These are phyloP conservation scores for Drosophila picticornis DNA, from an alignment of 2,888 invertebrate species.

Conservation along the genomic window DNA sequence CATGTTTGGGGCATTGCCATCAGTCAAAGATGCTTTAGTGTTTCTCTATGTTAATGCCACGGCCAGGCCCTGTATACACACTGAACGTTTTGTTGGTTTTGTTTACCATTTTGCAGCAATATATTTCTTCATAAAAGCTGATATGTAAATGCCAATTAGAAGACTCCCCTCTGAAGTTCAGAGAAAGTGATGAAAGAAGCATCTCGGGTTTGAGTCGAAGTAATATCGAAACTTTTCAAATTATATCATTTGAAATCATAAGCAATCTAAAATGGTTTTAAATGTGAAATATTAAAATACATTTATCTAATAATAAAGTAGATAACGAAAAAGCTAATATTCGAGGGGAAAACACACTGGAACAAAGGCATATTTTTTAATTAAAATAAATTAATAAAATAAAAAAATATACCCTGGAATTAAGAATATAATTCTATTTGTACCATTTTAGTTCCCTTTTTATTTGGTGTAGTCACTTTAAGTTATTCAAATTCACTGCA, in stretches of 20 bases:
- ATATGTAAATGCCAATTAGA: background rate
- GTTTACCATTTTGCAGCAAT: background rate
- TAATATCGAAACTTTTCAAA: too few relatives aligned
- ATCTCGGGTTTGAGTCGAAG: too few relatives aligned
- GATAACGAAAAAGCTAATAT: background rate
- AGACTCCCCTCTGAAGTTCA: background rate
- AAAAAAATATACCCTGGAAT: too few relatives aligned
- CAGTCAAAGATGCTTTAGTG: conserved; percentile 75
- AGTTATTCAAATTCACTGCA: background rate
- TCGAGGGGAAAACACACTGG: too few relatives aligned
- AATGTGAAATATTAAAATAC: too few relatives aligned
- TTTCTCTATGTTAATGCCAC: conserved; percentile 75
- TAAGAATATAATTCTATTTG: background rate
- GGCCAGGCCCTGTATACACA: conserved; percentile 39
- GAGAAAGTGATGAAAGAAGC: too few relatives aligned
- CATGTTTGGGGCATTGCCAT: conserved; percentile 66
- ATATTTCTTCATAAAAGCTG: background rate
- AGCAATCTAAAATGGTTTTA: too few relatives aligned
- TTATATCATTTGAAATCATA: too few relatives aligned
- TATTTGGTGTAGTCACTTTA: background rate
- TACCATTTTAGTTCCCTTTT: background rate
- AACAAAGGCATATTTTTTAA: background rate
- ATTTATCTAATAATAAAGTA: too few relatives aligned
- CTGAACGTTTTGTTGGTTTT: background rate
- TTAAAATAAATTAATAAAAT: too few relatives aligned